Evolutionary conservation across 2,797 vertebrate species (phyloP).

Genomic region (Simalia tracyae): DNA sequence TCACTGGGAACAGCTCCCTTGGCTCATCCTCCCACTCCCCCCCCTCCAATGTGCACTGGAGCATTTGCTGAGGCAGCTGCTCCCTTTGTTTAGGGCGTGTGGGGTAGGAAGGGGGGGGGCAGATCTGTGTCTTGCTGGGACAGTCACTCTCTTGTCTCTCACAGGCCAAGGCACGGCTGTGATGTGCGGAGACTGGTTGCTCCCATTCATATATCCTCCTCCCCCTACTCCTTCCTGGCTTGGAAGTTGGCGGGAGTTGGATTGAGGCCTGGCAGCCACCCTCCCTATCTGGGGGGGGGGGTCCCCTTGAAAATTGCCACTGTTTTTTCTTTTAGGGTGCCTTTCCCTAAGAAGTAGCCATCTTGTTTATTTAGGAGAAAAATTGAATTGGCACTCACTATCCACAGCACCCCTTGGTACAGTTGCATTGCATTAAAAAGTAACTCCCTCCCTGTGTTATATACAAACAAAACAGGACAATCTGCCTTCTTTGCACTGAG

Average conservation of each 20-base stretch:
- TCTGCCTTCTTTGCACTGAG: neutral
- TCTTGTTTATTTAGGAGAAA: constrained; percentile 3
- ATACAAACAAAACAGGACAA: neutral
- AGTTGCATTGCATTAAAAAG: neutral
- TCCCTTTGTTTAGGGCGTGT: constrained; percentile 36
- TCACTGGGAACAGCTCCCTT: neutral
- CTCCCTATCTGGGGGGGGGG: neutral
- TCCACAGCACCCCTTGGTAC: neutral
- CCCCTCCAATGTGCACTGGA: constrained; percentile 18
- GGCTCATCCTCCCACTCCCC: neutral
- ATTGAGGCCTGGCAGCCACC: neutral
- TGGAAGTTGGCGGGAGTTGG: constrained; percentile 32
- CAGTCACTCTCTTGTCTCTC: constrained; percentile 41
- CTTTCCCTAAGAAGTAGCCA: constrained; percentile 17
- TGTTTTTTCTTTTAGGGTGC: neutral
- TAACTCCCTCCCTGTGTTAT: neutral
- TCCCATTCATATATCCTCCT: constrained; percentile 13
- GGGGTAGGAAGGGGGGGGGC: constrained; percentile 16
- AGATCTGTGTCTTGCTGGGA: constrained; percentile 34
- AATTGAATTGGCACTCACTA: neutral
- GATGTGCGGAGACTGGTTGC: neutral
- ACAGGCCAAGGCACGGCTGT: constrained; percentile 6
- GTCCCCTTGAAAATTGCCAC: neutral
- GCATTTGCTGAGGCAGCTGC: constrained; percentile 46
- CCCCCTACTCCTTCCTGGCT: neutral